Conservation (phyloP, 2,888 invertebrate genomes). For the Carcina quercana region DNA sequence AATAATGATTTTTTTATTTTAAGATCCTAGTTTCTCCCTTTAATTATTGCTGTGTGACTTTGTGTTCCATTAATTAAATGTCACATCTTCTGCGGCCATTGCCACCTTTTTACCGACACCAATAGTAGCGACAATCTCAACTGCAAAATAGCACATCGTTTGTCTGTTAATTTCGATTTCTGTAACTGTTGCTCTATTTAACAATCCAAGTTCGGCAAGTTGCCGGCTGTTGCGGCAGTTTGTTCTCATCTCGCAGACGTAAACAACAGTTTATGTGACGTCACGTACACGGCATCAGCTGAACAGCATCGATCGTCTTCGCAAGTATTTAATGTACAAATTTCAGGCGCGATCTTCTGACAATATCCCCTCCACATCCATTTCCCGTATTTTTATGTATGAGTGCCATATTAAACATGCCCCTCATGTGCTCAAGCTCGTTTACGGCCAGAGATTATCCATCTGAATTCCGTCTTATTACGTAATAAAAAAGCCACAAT, state of each 20-base stretch:
- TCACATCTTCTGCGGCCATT: too few relatives aligned
- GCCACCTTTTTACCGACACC: too few relatives aligned
- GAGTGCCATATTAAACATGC: slow-evolving; percentile 44
- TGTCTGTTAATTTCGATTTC: too few relatives aligned
- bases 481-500: slow-evolving; percentile 52
- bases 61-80: too few relatives aligned
- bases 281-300: slow-evolving; percentile 23
- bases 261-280: slow-evolving; percentile 32
- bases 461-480: slow-evolving; percentile 50
- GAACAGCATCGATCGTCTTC: slow-evolving; percentile 17
- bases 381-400: slow-evolving; percentile 32
- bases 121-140: too few relatives aligned
- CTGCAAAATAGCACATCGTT: too few relatives aligned
- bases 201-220: slow-evolving; percentile 21
- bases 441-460: slow-evolving; percentile 52
- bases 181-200: slow-evolving; percentile 23
- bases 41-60: too few relatives aligned
- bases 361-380: slow-evolving; percentile 17
- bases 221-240: slow-evolving; percentile 17
- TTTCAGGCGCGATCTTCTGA: slow-evolving; percentile 18
- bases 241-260: slow-evolving; percentile 18
- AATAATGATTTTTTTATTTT: too few relatives aligned
- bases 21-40: too few relatives aligned
- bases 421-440: slow-evolving; percentile 37
- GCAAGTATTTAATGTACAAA: slow-evolving; percentile 19